Evolutionary conservation across 2,797 vertebrate species (phyloP).

Genomic region (Labroides dimidiatus): DNA sequence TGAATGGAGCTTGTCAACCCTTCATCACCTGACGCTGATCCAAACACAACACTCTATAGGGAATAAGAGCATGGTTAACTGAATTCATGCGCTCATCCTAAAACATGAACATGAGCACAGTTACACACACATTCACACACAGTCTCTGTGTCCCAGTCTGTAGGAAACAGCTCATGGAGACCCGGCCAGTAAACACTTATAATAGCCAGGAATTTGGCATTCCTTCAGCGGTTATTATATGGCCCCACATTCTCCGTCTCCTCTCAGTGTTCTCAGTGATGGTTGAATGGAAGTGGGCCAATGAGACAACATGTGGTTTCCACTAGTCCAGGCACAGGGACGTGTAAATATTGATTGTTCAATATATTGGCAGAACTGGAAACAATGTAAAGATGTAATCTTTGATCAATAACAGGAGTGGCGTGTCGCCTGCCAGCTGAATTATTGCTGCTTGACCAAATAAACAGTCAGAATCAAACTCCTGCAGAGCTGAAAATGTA

Average conservation of each 20-base stretch:
- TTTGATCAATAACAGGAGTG: slow-evolving; percentile 66
- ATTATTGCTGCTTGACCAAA: slow-evolving; percentile 47
- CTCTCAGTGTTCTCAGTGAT: slow-evolving; percentile 51
- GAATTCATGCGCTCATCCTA: slow-evolving; percentile 15
- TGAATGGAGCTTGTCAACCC: slow-evolving; percentile 71
- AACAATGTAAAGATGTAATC: slow-evolving; percentile 67
- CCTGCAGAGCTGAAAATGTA: slow-evolving; percentile 50
- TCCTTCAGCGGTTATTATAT: slow-evolving; percentile 63
- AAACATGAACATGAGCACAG: slow-evolving; percentile 2
- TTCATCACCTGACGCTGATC: slow-evolving; percentile 66
- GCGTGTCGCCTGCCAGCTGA: slow-evolving; percentile 56
- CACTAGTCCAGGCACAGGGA: slow-evolving; percentile 61
- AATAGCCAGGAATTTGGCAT: slow-evolving; percentile 74
- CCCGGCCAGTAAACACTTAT: slow-evolving; percentile 73
- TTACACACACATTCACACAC: slow-evolving; percentile 21
- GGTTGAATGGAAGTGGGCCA: slow-evolving; percentile 62
- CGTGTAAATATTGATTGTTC: slow-evolving; percentile 78
- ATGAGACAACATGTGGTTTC: slow-evolving; percentile 71
- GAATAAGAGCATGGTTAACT: slow-evolving; percentile 19
- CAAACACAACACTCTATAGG: slow-evolving; percentile 27
- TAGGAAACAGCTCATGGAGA: slow-evolving; percentile 67
- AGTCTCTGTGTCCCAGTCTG: slow-evolving; percentile 55
- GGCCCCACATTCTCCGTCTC: slow-evolving; percentile 54
- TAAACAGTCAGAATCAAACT: slow-evolving; percentile 57
- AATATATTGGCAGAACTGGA: slow-evolving; percentile 71